Percentiles rank a stretch among this genome's conserved stretches.
These are phyloP conservation scores for Caenorhabditis uteleia DNA, from an alignment of 2,888 invertebrate genomes.

Conservation along the genomic window DNA sequence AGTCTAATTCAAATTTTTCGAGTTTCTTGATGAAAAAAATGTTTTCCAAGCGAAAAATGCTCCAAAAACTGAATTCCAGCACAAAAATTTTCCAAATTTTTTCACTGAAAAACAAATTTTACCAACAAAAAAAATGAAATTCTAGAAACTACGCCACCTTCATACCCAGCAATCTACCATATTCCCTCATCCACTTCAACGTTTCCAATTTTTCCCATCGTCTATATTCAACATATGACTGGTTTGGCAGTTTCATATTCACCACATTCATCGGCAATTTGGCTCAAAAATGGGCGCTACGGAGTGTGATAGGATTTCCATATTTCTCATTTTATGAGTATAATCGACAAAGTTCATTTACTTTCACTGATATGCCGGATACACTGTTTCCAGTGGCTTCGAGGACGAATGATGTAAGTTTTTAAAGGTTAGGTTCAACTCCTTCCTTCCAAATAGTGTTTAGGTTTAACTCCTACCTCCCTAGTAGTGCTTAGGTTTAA, in stretches of 20 bases:
- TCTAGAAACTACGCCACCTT: conserved; percentile 33
- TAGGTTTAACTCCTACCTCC: too few species aligned
- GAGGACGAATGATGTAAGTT: conserved; percentile 30
- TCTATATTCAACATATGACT: conserved; percentile 30
- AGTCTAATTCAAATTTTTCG: too few species aligned
- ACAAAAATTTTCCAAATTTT: too few species aligned
- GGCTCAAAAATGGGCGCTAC: conserved; percentile 31
- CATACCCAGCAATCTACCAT: conserved; percentile 28
- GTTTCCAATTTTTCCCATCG: conserved; percentile 25
- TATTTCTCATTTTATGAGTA: conserved; percentile 31
- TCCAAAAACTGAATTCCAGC: too few species aligned
- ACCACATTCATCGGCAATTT: conserved; percentile 17
- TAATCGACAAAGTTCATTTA: conserved; percentile 20
- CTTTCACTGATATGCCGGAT: conserved; percentile 38
- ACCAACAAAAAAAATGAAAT: too few species aligned
- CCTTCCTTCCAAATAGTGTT: too few species aligned
- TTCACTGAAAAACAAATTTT: not conserved
- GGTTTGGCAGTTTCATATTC: conserved; percentile 23
- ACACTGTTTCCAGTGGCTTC: conserved; percentile 27
- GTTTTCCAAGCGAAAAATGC: too few species aligned
- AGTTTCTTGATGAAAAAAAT: too few species aligned
- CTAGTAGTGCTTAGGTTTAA: too few species aligned
- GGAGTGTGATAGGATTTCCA: conserved; percentile 16
- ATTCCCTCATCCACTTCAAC: conserved; percentile 28
- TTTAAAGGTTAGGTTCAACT: too few species aligned